Percentiles rank a stretch among this genome's conserved stretches.
These are phyloP conservation scores for Aegithalos caudatus DNA, from an alignment of 2,113 vertebrate genomes.

Conservation along the genomic window DNA sequence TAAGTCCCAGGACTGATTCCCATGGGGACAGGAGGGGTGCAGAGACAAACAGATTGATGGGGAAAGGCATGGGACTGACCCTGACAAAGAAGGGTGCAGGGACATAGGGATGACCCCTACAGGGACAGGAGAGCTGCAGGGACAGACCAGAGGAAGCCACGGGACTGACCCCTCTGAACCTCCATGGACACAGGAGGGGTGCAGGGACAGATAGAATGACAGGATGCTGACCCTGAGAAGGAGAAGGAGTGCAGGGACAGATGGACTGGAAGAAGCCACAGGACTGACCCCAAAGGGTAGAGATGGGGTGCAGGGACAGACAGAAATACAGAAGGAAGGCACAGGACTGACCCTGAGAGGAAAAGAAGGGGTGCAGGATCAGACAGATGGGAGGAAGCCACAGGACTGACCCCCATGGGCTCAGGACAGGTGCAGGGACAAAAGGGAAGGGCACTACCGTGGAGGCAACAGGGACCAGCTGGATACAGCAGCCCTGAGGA, in stretches of 20 bases:
- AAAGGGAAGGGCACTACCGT: background rate
- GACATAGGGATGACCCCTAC: background rate
- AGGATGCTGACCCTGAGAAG: background rate
- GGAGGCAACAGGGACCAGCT: fast-evolving
- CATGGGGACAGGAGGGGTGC: background rate
- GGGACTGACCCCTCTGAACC: background rate
- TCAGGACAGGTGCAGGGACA: background rate
- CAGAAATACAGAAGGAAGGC: background rate
- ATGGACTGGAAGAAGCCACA: background rate
- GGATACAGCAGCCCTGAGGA: fast-evolving
- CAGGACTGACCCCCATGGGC: fast-evolving
- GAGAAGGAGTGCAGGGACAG: background rate
- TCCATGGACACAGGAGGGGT: background rate
- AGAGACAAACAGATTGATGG: background rate
- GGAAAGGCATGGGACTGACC: background rate
- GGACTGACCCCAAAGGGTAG: background rate
- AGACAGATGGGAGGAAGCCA: background rate
- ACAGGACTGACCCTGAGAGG: background rate
- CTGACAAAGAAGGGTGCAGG: background rate
- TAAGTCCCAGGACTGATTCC: background rate
- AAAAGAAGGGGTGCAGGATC: background rate
- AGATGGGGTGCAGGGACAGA: background rate
- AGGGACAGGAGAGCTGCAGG: background rate
- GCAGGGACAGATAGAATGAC: background rate
- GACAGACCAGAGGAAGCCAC: background rate